phyloP scores from a whole-genome alignment of 2,113 vertebrate genomes.

The Columba janthina region DNA sequence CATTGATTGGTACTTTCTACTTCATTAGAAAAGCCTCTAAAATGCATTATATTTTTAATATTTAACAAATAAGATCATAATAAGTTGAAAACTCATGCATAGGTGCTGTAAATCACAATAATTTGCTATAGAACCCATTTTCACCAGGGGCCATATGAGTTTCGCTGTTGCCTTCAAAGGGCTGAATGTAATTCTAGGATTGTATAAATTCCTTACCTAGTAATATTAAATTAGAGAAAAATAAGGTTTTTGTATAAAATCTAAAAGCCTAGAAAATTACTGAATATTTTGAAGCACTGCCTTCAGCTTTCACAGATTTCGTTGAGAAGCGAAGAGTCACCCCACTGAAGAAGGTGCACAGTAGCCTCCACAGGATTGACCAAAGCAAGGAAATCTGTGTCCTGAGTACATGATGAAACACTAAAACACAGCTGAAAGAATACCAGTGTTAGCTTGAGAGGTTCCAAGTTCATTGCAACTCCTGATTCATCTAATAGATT shows the following conservation, averaged over 20 bases:
- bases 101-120: not conserved
- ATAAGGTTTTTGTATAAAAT: not conserved
- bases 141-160: no score
- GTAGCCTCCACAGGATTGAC: not conserved
- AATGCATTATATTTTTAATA: not conserved
- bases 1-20: not conserved
- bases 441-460: not conserved
- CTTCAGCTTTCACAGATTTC: not conserved
- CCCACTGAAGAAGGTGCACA: not conserved
- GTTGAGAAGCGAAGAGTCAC: not conserved
- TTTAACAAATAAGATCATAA: not conserved
- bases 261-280: not conserved
- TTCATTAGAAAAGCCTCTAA: not conserved
- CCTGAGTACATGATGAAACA: not conserved
- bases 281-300: not conserved
- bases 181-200: no score
- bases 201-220: not conserved
- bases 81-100: not conserved
- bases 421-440: not conserved
- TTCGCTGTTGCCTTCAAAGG: no score
- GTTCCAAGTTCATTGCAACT: not conserved
- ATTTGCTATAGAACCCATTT: not conserved
- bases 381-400: not conserved
- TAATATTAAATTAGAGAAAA: not conserved
- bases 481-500: not conserved